Base-by-base conservation (phyloP, 2,113 vertebrate genomes). In the Hippotragus niger region DNA sequence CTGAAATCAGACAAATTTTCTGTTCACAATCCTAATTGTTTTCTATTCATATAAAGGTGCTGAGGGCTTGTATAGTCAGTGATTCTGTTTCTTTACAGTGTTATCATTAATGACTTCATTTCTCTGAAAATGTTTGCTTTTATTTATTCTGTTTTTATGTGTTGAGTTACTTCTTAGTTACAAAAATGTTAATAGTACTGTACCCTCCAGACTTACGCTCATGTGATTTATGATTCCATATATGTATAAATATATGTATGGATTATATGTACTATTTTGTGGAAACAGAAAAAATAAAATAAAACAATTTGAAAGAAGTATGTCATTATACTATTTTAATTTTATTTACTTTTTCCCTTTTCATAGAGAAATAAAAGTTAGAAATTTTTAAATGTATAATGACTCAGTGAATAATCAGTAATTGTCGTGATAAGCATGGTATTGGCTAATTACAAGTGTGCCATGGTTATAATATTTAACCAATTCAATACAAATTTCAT, bases 311-410 rank as follows among this genome's bases (percentile, higher is more conserved):
- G 31, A 52, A 82, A 82, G 2, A n/a, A 52, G 10, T 52, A 19
- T 52, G 10, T 21, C 31, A 33, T 82, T 52, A 17, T 13, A 19
- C 1, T 81, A 52, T n/a, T 52, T 94, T 95, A 97, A 78, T 78
- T 95, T 97, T 97, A 93, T 97, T 95, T 80, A 33, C 64, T 85
- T 62, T 58, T 33, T 33, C n/a, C 78, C 45, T 94, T 95, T 92
- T 94, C 88, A 96, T 62, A 90, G 90, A 97, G 90, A 96, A 98
- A 97, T 92, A 95, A 96, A 97, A 43, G 50, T 95, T 97, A 95
- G 83, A 97, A 92, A 55, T 31, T 21, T 52, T 29, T 50, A 21
- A 36, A 40, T 62, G 43, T 62, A 29, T 62, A 50, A 11, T 89
- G 9, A 31, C 50, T 50, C 9, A 31, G 2, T 84, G 29, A 84